These are phyloP conservation scores for Etheostoma spectabile DNA, from an alignment of 2,113 vertebrate species.

Conservation along the genomic window DNA sequence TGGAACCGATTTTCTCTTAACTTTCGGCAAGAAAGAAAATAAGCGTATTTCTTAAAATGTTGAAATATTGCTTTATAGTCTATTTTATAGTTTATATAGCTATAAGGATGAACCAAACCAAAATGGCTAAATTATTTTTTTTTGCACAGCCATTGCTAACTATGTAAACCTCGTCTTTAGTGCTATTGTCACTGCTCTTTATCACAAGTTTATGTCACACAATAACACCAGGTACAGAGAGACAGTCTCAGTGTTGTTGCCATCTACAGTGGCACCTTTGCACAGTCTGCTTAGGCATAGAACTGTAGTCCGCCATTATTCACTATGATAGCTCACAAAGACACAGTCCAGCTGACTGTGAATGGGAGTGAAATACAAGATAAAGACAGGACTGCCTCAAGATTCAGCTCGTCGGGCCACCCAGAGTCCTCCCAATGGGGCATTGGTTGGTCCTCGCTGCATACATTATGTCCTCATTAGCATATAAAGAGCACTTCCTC, in stretches of 20 bases:
- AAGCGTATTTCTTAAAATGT: background rate
- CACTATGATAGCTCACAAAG: conserved; percentile 28
- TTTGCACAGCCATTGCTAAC: background rate
- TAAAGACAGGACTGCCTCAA: conserved; percentile 44
- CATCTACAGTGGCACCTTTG: conserved; percentile 13
- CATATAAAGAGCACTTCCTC: conserved; percentile 83
- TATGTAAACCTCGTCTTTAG: background rate
- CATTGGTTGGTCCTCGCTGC: conserved; percentile 62
- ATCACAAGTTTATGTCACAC: conserved; percentile 14
- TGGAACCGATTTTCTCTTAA: background rate
- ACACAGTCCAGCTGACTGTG: conserved; percentile 32
- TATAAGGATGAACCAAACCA: background rate
- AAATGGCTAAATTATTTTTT: background rate
- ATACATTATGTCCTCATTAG: conserved; percentile 76
- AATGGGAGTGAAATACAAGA: conserved; percentile 41
- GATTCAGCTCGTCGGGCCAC: conserved; percentile 48
- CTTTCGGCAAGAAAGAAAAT: background rate
- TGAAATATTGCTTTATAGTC: background rate
- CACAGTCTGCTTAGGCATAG: background rate
- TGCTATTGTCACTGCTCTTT: conserved; percentile 12
- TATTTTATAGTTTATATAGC: background rate
- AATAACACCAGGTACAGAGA: conserved; percentile 10
- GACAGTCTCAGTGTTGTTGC: background rate
- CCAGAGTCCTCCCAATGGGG: conserved; percentile 52
- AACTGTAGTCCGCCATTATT: background rate